Conservation (phyloP, 2,113 vertebrate species). For the Mastomys coucha region DNA sequence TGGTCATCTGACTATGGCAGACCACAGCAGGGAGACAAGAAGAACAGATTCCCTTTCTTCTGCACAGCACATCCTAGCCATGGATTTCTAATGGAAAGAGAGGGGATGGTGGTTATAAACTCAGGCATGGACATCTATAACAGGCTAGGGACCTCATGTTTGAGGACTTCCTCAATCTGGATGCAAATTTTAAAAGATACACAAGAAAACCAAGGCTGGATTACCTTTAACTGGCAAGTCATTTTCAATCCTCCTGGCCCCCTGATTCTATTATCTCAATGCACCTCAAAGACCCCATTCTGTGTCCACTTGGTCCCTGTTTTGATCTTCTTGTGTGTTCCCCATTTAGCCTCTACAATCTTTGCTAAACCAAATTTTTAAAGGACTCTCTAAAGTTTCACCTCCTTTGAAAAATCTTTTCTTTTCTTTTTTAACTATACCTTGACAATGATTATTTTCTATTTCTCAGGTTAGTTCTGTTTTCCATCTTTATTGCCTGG, state of each 20-base stretch:
- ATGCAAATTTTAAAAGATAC: constrained; percentile 33
- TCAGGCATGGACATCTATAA: constrained; percentile 47
- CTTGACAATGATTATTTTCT: background rate
- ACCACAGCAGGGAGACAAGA: constrained; percentile 32
- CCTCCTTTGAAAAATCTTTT: background rate
- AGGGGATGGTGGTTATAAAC: background rate
- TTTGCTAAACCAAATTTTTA: background rate
- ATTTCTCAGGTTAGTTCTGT: background rate
- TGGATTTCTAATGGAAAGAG: constrained; percentile 27
- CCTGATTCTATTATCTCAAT: background rate
- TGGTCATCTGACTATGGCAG: constrained; percentile 58
- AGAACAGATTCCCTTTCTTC: constrained; percentile 58
- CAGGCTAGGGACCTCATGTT: background rate
- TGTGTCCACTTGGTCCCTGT: background rate
- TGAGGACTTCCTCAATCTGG: constrained; percentile 42
- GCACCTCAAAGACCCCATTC: background rate
- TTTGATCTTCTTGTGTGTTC: background rate
- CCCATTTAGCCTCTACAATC: background rate
- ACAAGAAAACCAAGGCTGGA: background rate
- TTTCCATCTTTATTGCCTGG: background rate
- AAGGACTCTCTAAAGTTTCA: background rate
- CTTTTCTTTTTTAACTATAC: background rate
- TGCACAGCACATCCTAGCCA: background rate
- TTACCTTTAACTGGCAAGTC: background rate
- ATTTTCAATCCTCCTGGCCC: background rate